Conservation (phyloP, 2,888 invertebrate genomes). For the Pandemis corylana region DNA sequence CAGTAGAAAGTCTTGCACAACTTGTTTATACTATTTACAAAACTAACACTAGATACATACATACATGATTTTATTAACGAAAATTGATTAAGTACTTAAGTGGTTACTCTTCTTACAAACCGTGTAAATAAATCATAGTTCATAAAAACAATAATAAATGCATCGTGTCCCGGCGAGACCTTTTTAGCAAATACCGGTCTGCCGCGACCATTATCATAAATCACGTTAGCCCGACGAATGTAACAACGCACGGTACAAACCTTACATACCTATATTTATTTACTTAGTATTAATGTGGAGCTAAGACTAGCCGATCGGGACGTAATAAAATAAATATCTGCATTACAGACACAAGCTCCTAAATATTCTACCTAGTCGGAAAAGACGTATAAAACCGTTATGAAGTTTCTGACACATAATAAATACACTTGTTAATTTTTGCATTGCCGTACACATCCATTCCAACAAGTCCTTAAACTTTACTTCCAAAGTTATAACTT, state of each 20-base stretch:
- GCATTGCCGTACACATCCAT: neutral
- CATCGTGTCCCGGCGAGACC: slow-evolving; percentile 52
- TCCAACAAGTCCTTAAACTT: neutral
- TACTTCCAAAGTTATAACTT: neutral
- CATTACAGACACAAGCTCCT: slow-evolving; percentile 65
- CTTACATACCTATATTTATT: slow-evolving; percentile 29
- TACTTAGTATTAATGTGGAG: slow-evolving; percentile 59
- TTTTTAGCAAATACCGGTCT: slow-evolving; percentile 72
- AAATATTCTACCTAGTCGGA: slow-evolving; percentile 41
- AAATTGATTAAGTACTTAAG: slow-evolving; percentile 33
- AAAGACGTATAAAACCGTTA: slow-evolving; percentile 29
- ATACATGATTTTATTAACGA: slow-evolving; percentile 14
- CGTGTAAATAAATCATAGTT: slow-evolving; percentile 21
- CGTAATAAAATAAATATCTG: slow-evolving; percentile 54
- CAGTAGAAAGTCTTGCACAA: slow-evolving; percentile 39
- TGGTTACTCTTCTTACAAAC: slow-evolving; percentile 17
- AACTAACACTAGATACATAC: slow-evolving; percentile 49
- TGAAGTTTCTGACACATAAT: neutral
- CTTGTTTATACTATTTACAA: slow-evolving; percentile 33
- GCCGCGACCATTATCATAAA: slow-evolving; percentile 38
- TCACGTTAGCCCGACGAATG: slow-evolving; percentile 19
- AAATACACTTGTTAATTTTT: neutral
- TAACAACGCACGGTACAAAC: slow-evolving; percentile 21
- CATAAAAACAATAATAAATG: slow-evolving; percentile 32
- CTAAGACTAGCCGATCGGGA: slow-evolving; percentile 50